Base-by-base conservation (phyloP, 2,113 vertebrate genomes). In the Seriola rivoliana region DNA sequence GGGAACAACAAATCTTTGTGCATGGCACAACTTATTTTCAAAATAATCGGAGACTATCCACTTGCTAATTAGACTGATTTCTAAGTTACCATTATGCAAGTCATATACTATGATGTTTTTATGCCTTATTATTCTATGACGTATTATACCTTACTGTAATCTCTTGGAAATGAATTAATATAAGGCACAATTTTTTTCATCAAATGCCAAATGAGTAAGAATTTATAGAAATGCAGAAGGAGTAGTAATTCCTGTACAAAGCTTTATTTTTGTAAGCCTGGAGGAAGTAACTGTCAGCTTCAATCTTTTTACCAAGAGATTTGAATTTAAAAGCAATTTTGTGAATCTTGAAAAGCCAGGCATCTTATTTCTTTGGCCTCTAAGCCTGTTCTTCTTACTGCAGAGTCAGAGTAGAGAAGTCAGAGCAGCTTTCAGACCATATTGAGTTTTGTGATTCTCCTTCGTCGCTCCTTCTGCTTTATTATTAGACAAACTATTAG, bases 391-490 rank as follows among this genome's bases (percentile, higher is more conserved):
- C 54, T 38, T 64, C 78, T 71, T 58, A 66, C 4, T 25, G 23
- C 70, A 11, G 69, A 71, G 63, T 89, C 73, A 29, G 14, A 63
- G 58, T 2, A 25, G 40, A 72, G 84, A 69, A 70, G 78, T 74
- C 54, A 1, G 75, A 88, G 89, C 87, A 91, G 82, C 88, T 92
- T 91, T 84, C 4, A 8, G 17, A 87, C 73, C 93, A 93, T 91
- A 92, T 90, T 78, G 93, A 91, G 12, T 42, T 84, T 44, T 50
- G 60, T 38, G 67, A 80, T 75, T 80, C 44, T 78, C 40, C 75
- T 76, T 65, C 40, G n/a, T 79, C 70, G 25, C 32, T 86, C 89
- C 91, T 88, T 93, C 92, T 92, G 86, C 85, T 91, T 86, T 81
- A 23, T 59, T 77, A 72, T 76, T 12, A 65, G 62, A 71, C 84